These are phyloP conservation scores for Botia kubotai DNA, from an alignment of 2,797 vertebrate species.

Conservation along the genomic window DNA sequence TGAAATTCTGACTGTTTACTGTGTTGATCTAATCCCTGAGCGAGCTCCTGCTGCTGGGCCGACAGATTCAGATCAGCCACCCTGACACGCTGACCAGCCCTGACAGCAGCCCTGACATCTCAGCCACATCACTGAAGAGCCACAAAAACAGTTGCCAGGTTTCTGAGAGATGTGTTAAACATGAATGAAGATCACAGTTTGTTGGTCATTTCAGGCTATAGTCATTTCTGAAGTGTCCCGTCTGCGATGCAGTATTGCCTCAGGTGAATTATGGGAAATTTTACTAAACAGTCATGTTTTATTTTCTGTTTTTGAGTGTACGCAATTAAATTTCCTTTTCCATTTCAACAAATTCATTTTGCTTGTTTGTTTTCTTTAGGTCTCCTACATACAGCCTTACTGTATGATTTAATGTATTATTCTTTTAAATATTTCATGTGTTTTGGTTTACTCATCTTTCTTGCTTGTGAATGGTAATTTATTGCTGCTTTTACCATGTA, in stretches of 20 bases:
- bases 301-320: not conserved
- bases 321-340: not conserved
- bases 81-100: slow-evolving; percentile 69
- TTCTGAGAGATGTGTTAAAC: not conserved
- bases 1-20: slow-evolving; percentile 1
- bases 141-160: slow-evolving; percentile 15
- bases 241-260: not conserved
- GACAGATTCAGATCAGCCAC: slow-evolving; percentile 71
- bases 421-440: slow-evolving; percentile 4
- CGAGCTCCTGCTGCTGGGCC: slow-evolving; percentile 56
- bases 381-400: not conserved
- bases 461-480: slow-evolving; percentile 5
- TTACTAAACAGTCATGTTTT: not conserved
- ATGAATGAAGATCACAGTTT: slow-evolving; percentile 27
- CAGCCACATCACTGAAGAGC: not conserved
- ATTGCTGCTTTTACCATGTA: too few species aligned
- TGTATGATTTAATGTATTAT: slow-evolving; percentile 1
- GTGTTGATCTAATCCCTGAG: slow-evolving; percentile 52
- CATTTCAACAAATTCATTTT: not conserved
- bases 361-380: not conserved
- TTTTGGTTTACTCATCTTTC: slow-evolving; percentile 9
- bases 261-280: slow-evolving; percentile 16
- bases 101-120: slow-evolving; percentile 26
- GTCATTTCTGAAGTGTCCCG: not conserved
- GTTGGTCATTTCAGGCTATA: slow-evolving; percentile 6